phyloP scores from a whole-genome alignment of 2,113 vertebrate species.

The Calidris pugnax region DNA sequence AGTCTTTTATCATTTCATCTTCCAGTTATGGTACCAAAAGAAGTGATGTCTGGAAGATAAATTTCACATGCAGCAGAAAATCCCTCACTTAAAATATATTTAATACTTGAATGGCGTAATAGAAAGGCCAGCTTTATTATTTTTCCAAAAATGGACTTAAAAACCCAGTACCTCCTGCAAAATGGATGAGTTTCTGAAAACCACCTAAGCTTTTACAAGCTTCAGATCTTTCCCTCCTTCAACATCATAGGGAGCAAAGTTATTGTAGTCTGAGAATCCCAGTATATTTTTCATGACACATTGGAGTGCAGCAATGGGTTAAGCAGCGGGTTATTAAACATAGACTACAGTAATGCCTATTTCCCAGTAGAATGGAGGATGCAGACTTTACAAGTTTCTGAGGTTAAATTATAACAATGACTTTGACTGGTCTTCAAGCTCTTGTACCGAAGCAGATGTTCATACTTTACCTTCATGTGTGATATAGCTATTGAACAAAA shows the following conservation, averaged over 20 bases:
- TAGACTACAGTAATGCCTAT: neutral
- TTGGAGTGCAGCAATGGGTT: neutral
- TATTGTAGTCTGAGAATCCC: neutral
- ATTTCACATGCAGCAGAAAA: slow-evolving; percentile 14
- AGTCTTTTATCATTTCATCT: slow-evolving; percentile 51
- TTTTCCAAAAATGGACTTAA: slow-evolving; percentile 35
- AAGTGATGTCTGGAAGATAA: slow-evolving; percentile 33
- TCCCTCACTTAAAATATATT: neutral
- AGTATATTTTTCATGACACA: neutral
- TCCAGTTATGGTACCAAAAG: neutral
- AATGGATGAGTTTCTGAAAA: neutral
- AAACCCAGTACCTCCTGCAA: neutral
- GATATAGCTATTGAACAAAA: slow-evolving; percentile 32
- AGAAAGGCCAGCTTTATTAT: neutral
- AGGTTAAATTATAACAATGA: slow-evolving; percentile 15
- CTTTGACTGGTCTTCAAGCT: slow-evolving; percentile 34
- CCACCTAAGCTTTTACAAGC: neutral
- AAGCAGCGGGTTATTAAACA: neutral
- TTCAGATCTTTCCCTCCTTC: neutral
- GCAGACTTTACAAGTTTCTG: slow-evolving; percentile 21
- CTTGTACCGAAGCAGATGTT: slow-evolving; percentile 39
- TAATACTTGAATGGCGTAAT: slow-evolving; percentile 1
- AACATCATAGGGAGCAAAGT: neutral
- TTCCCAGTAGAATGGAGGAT: neutral
- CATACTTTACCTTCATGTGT: slow-evolving; percentile 28